Evolutionary conservation across 2,113 vertebrate genomes (phyloP).

Genomic region (Rhipidura dahli): DNA sequence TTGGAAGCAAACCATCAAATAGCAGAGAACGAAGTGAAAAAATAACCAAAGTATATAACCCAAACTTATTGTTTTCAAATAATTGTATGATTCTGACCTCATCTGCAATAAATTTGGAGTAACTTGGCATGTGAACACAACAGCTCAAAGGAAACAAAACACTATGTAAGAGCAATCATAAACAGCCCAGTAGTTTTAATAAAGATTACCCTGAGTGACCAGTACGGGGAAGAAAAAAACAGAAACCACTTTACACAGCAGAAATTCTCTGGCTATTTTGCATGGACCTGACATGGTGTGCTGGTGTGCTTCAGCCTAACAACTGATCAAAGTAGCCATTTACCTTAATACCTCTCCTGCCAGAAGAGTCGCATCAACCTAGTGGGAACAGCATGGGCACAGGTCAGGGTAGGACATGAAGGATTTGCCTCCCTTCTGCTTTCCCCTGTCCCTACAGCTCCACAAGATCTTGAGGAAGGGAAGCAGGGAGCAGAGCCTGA

Average conservation of each 20-base stretch:
- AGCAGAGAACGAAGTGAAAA: not conserved
- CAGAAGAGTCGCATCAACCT: not conserved
- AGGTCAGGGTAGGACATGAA: not conserved
- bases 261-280: not conserved
- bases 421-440: not conserved
- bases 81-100: not conserved
- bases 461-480: rapidly evolving
- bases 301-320: not conserved
- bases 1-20: not conserved
- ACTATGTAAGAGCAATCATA: not conserved
- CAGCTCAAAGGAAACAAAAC: not conserved
- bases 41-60: not conserved
- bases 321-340: not conserved
- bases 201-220: not conserved
- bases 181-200: not conserved
- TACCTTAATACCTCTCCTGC: not conserved
- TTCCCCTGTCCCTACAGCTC: not conserved
- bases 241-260: not conserved
- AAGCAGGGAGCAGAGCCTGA: not conserved
- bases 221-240: not conserved
- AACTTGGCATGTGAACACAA: not conserved
- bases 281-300: not conserved
- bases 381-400: not conserved
- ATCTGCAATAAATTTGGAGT: not conserved
- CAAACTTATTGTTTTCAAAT: not conserved